Conservation (phyloP, 2,888 invertebrate species). For the Mesoligia furuncula region DNA sequence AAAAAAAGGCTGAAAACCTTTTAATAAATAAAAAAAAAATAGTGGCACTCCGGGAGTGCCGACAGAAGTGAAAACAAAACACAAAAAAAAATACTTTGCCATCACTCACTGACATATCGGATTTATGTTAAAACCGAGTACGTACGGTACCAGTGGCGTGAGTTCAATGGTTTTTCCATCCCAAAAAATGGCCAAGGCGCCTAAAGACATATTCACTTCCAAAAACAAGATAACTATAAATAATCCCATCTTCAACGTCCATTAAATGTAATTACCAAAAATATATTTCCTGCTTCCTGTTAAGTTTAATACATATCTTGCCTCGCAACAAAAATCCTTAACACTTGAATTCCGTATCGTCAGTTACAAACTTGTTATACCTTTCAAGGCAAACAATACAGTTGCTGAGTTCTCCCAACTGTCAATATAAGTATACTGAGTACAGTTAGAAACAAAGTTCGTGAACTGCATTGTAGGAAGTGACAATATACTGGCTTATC, state of each 20-base stretch:
- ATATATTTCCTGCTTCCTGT: slow-evolving; percentile 2
- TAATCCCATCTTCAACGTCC: background rate
- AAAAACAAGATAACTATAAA: background rate
- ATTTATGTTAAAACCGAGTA: too few relatives aligned
- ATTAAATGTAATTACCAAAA: background rate
- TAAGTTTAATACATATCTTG: background rate
- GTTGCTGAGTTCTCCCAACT: slow-evolving; percentile 10
- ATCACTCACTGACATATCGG: too few relatives aligned
- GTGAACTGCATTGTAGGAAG: slow-evolving; percentile 40
- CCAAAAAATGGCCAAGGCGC: too few relatives aligned
- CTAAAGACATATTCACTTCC: too few relatives aligned
- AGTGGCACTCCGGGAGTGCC: too few relatives aligned
- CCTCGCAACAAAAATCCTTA: background rate
- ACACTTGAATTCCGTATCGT: slow-evolving; percentile 7
- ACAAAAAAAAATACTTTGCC: too few relatives aligned
- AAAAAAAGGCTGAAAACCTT: background rate
- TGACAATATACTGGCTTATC: slow-evolving; percentile 31
- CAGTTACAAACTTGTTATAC: slow-evolving; percentile 44
- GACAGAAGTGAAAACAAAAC: too few relatives aligned
- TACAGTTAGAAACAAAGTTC: slow-evolving; percentile 47
- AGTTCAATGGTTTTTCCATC: too few relatives aligned
- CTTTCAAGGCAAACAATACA: slow-evolving; percentile 41
- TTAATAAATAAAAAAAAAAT: background rate
- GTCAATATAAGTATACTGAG: slow-evolving; percentile 22
- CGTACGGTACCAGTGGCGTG: too few relatives aligned